A percentile compares a stretch with the other conserved stretches of the same genome.
phyloP scores from a whole-genome alignment of 2,888 invertebrate genomes.

The Epinotia bilunana region DNA sequence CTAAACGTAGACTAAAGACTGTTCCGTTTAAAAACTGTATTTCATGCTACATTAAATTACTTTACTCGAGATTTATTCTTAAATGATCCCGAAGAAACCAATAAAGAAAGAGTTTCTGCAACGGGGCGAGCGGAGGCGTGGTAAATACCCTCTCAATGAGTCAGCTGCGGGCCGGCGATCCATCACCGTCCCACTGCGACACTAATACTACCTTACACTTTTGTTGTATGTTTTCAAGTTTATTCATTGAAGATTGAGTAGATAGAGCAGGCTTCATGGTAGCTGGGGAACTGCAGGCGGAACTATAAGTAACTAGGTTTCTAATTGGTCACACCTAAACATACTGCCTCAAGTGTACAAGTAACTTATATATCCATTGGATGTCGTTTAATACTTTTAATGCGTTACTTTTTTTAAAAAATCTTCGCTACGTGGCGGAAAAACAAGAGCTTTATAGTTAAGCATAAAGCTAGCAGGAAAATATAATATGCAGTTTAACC shows the following conservation, averaged over 20 bases:
- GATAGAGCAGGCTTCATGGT: not conserved
- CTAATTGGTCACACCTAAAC: not conserved
- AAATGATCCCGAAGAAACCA: constrained; percentile 18
- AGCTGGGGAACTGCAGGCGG: not conserved
- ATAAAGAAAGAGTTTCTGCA: constrained; percentile 30
- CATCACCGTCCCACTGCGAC: constrained; percentile 39
- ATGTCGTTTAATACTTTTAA: too few relatives aligned
- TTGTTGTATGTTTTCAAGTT: constrained; percentile 35
- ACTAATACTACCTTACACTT: constrained; percentile 39
- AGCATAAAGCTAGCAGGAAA: too few relatives aligned
- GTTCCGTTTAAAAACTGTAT: too few relatives aligned
- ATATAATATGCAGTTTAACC: too few relatives aligned
- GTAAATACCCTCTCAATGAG: constrained; percentile 42
- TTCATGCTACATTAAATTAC: not conserved
- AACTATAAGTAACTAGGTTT: not conserved
- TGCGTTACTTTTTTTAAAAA: too few relatives aligned
- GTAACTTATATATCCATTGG: too few relatives aligned
- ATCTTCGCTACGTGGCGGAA: too few relatives aligned
- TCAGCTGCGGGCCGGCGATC: constrained; percentile 41
- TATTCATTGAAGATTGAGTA: constrained; percentile 40
- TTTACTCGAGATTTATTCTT: constrained; percentile 4
- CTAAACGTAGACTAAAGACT: too few relatives aligned
- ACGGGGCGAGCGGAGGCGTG: constrained; percentile 34
- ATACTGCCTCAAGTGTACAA: not conserved
- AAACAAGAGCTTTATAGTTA: too few relatives aligned